Percentiles rank a stretch among this genome's conserved stretches.
phyloP scores from a whole-genome alignment of 2,797 vertebrate species.

The Sardinella longiceps region DNA sequence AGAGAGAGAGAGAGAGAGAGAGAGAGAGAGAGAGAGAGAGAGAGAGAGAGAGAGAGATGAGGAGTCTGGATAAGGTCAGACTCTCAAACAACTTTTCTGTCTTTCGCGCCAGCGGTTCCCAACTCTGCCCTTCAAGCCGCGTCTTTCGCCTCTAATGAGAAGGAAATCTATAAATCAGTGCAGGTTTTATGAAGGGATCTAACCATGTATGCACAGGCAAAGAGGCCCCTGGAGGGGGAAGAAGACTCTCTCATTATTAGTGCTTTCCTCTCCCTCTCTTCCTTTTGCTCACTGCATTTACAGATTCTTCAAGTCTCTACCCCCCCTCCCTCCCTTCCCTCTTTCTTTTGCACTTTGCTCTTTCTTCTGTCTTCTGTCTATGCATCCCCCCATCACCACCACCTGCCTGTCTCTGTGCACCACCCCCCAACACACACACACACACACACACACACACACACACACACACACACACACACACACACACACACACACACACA shows the following conservation, averaged over 20 bases:
- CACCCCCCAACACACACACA: too few species aligned
- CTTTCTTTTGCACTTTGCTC: neutral
- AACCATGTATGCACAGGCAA: neutral
- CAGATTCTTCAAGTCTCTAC: neutral
- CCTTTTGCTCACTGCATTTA: neutral
- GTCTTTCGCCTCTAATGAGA: neutral
- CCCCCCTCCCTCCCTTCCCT: neutral
- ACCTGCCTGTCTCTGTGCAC: neutral
- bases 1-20: too few species aligned
- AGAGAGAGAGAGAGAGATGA: neutral
- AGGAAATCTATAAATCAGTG: neutral
- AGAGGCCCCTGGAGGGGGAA: neutral
- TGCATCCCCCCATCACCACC: neutral
- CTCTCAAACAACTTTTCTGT: neutral
- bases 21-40: neutral
- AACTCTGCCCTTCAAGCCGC: neutral
- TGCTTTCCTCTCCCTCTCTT: neutral
- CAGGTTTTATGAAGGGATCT: neutral
- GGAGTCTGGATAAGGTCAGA: neutral
- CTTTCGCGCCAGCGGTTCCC: neutral
- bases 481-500: too few species aligned
- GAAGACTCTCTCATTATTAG: neutral
- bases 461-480: too few species aligned
- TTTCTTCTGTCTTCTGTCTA: neutral
- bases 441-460: too few species aligned